Percentiles rank a stretch among this genome's conserved stretches.
Evolutionary conservation across 1,140 invertebrate genomes (phyloP).

Genomic region (Rhynchophorus ferrugineus): DNA sequence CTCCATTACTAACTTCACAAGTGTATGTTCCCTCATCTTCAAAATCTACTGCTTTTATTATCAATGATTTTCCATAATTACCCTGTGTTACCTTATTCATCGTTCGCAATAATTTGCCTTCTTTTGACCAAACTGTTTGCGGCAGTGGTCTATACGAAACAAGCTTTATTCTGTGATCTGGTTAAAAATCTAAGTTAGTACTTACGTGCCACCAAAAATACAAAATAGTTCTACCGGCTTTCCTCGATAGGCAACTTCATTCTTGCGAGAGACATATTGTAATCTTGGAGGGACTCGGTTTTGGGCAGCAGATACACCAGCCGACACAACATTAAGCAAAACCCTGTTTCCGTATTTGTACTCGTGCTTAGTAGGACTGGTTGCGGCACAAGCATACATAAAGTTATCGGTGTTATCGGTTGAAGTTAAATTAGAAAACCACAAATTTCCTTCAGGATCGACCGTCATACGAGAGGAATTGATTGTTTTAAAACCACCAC

Average conservation of each 20-base stretch:
- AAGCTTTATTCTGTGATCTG: background rate
- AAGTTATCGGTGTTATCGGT: slow-evolving; percentile 75
- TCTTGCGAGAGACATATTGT: slow-evolving; percentile 80
- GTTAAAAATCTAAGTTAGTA: slow-evolving; percentile 28
- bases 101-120: slow-evolving; percentile 57
- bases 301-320: slow-evolving; percentile 63
- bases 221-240: slow-evolving; percentile 77
- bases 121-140: slow-evolving; percentile 78
- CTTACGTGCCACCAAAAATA: slow-evolving; percentile 84
- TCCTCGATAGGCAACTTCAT: slow-evolving; percentile 75
- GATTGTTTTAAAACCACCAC: slow-evolving; percentile 75
- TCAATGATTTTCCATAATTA: slow-evolving; percentile 87
- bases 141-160: slow-evolving; percentile 55
- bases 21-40: slow-evolving; percentile 83
- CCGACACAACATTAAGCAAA: slow-evolving; percentile 66
- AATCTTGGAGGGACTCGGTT: slow-evolving; percentile 68
- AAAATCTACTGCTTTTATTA: slow-evolving; percentile 77
- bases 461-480: slow-evolving; percentile 90
- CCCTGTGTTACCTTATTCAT: slow-evolving; percentile 70
- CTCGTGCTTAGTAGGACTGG: slow-evolving; percentile 78
- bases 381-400: slow-evolving; percentile 83
- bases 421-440: slow-evolving; percentile 88
- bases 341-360: slow-evolving; percentile 86
- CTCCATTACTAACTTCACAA: slow-evolving; percentile 86
- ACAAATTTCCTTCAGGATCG: slow-evolving; percentile 87